A percentile compares a stretch with the other conserved stretches of the same genome.
These are phyloP conservation scores for Sebastes minor DNA, from an alignment of 2,797 vertebrate species.

Conservation along the genomic window DNA sequence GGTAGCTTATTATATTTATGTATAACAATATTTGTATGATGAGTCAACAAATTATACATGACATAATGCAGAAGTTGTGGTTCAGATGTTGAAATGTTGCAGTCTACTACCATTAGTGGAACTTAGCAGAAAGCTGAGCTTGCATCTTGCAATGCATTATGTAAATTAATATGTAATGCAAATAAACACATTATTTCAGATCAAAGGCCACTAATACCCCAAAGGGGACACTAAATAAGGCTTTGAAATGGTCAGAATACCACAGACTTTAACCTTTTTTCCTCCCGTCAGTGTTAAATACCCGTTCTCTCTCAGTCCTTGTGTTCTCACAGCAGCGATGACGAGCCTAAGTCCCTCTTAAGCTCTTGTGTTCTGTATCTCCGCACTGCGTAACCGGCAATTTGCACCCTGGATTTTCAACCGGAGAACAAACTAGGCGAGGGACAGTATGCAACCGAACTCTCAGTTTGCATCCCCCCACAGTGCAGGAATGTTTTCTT, in stretches of 20 bases:
- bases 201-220: slow-evolving; percentile 35
- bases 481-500: slow-evolving; percentile 62
- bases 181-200: slow-evolving; percentile 41
- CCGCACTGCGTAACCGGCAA: slow-evolving; percentile 47
- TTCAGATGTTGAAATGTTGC: slow-evolving; percentile 13
- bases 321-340: slow-evolving; percentile 35
- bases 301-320: not conserved
- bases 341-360: slow-evolving; percentile 8
- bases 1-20: not conserved
- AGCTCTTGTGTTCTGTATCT: slow-evolving; percentile 23
- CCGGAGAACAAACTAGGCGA: slow-evolving; percentile 43
- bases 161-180: slow-evolving; percentile 37
- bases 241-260: slow-evolving; percentile 54
- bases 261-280: slow-evolving; percentile 36
- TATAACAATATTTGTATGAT: not conserved
- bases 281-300: slow-evolving; percentile 19
- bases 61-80: slow-evolving; percentile 18
- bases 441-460: slow-evolving; percentile 39
- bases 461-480: slow-evolving; percentile 34
- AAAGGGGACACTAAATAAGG: slow-evolving; percentile 15
- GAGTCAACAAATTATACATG: slow-evolving; percentile 14
- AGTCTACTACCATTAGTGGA: not conserved
- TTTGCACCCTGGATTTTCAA: slow-evolving; percentile 55
- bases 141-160: slow-evolving; percentile 15
- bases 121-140: slow-evolving; percentile 6